phyloP scores from a whole-genome alignment of 2,113 vertebrate species.

The Columba livia region DNA sequence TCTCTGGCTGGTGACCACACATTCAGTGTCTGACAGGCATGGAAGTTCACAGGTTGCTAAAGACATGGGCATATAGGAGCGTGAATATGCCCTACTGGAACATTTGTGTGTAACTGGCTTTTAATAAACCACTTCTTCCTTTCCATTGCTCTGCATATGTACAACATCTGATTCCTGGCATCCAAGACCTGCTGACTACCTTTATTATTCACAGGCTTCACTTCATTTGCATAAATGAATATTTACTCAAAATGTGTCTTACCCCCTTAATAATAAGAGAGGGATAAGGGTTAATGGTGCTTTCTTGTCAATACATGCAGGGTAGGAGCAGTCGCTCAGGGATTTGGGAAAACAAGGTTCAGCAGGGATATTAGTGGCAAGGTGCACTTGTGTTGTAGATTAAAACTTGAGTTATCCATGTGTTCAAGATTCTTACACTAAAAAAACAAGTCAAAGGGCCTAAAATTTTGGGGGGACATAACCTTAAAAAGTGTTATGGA shows the following conservation, averaged over 20 bases:
- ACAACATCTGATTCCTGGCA: slow-evolving; percentile 11
- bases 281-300: neutral
- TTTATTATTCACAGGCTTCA: slow-evolving; percentile 6
- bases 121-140: slow-evolving; percentile 21
- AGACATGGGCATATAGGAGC: neutral
- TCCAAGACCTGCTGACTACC: neutral
- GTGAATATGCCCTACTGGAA: neutral
- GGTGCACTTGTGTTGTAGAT: neutral
- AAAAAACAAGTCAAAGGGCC: neutral
- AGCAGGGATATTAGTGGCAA: neutral
- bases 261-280: neutral
- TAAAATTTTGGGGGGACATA: neutral
- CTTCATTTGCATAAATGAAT: slow-evolving; percentile 29
- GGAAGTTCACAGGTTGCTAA: neutral
- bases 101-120: neutral
- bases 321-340: neutral
- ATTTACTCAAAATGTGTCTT: neutral
- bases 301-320: neutral
- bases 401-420: neutral
- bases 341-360: neutral
- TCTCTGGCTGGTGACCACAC: neutral
- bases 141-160: neutral
- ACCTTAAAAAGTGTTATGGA: neutral
- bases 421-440: neutral
- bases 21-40: neutral